Evolutionary conservation across 2,888 invertebrate genomes (phyloP).

Genomic region (Apamea crenata): DNA sequence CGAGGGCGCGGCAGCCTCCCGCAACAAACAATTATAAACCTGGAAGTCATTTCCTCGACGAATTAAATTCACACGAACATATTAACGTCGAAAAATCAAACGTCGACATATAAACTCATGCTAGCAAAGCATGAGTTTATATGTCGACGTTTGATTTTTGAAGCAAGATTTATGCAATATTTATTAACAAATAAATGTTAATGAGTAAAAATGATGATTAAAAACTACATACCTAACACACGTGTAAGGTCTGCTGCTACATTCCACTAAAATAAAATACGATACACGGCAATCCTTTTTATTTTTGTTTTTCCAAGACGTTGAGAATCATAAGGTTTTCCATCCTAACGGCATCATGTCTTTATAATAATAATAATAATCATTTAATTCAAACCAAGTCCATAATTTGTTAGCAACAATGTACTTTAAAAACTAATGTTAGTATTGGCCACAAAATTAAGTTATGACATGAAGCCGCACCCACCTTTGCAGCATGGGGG

Average conservation of each 20-base stretch:
- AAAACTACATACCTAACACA: not conserved
- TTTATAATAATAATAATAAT: no score
- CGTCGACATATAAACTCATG: no score
- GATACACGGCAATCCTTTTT: not conserved
- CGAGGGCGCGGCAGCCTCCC: not conserved
- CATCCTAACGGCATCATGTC: not conserved
- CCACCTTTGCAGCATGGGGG: no score
- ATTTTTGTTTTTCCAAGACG: not conserved
- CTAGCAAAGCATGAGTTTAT: no score
- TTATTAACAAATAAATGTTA: not conserved
- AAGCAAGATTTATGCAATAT: not conserved
- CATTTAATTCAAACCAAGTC: no score
- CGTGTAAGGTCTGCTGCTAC: not conserved
- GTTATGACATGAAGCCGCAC: no score
- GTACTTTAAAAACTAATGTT: no score
- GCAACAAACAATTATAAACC: constrained; percentile 27
- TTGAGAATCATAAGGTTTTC: no score
- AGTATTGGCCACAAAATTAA: no score
- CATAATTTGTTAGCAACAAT: no score
- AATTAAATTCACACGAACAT: constrained; percentile 18
- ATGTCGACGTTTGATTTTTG: not conserved
- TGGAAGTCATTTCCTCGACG: constrained; percentile 17
- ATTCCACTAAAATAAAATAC: not conserved
- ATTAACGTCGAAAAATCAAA: no score
- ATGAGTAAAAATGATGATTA: not conserved